Evolutionary conservation across 2,888 invertebrate genomes (phyloP), one percentile per base, ranked within the genome.

Genomic region (Pecten maximus): DNA sequence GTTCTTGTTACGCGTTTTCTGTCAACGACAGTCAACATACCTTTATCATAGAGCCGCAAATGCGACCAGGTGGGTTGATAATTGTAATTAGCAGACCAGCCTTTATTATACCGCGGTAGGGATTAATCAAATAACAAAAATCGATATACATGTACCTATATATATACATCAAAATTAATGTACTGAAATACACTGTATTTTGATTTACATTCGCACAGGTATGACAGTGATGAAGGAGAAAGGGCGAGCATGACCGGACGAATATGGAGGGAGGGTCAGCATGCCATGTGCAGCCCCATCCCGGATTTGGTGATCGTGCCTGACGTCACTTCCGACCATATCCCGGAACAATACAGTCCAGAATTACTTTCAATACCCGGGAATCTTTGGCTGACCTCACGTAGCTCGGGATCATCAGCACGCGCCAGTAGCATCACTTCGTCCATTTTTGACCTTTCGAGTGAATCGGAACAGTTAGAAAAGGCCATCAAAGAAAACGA

Each of bases 401-500:
- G 93, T 39, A 91, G 92, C 44, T 89, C 91, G 2, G 92, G 93
- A 12, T 91, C 91, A 39, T 91, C 91, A 35, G 88, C 90, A 10
- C 93, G 96, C 4, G 94, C 95, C 0, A 95, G 95, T 95, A 97
- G 97, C 94, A 96, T 97, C 60, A 96, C 97, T 35, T 97, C 97
- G 3, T 97, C 97, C 89, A 96, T 97, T 93, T 97, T 97, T 93
- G 97, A 97, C 94, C 95, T 97, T 91, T 96, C 97, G 39, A 95
- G 96, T 44, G 97, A 97, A 94, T 97, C 97, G 60, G 97, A 97
- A 89, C 97, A 97, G 93, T 96, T 97, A 93, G 97, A 97, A 93
- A 95, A 97, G 40, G 97, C 97, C 10, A 97, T 97, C 88, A 96
- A 97, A 88, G 97, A 97, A 93, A 97, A 97, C 95, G 97, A 97